Percentiles rank a stretch among this genome's conserved stretches.
These are phyloP conservation scores for Phalacrocorax carbo DNA, from an alignment of 2,113 vertebrate species.

Conservation along the genomic window DNA sequence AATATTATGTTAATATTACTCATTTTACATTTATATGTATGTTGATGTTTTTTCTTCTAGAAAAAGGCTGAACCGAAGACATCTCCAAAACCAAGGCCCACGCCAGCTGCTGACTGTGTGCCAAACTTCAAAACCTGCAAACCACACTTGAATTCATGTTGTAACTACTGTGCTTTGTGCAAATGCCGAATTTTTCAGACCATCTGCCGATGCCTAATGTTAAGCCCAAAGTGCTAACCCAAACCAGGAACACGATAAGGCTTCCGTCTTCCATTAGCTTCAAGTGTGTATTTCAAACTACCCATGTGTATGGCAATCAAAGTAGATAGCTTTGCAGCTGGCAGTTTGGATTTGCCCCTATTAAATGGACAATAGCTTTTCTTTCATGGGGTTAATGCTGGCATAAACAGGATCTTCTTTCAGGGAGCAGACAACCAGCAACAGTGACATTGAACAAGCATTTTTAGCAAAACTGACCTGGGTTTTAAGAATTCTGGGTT, in stretches of 20 bases:
- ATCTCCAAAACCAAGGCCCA: constrained; percentile 16
- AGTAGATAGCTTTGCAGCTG: neutral
- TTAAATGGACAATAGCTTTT: neutral
- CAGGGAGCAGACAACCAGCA: neutral
- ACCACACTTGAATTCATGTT: constrained; percentile 76
- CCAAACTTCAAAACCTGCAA: constrained; percentile 82
- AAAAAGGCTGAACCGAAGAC: constrained; percentile 40
- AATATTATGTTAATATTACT: neutral
- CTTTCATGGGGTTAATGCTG: neutral
- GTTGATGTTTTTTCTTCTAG: constrained; percentile 33
- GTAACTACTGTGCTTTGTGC: constrained; percentile 84
- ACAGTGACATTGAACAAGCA: neutral
- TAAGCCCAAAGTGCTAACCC: constrained; percentile 81
- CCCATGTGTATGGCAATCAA: neutral
- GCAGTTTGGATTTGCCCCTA: neutral
- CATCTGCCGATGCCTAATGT: constrained; percentile 81
- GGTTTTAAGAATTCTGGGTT: neutral
- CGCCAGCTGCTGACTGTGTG: constrained; percentile 78
- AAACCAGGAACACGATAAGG: neutral
- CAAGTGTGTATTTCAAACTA: neutral
- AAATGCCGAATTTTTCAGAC: constrained; percentile 86
- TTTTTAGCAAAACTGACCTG: neutral
- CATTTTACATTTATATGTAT: neutral
- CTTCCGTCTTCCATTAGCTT: neutral
- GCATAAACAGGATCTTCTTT: neutral